Evolutionary conservation across 53 echinoderm and acorn worm species (phyloP), one percentile per base, ranked within the genome.

Genomic region (Antedon mediterranea): DNA sequence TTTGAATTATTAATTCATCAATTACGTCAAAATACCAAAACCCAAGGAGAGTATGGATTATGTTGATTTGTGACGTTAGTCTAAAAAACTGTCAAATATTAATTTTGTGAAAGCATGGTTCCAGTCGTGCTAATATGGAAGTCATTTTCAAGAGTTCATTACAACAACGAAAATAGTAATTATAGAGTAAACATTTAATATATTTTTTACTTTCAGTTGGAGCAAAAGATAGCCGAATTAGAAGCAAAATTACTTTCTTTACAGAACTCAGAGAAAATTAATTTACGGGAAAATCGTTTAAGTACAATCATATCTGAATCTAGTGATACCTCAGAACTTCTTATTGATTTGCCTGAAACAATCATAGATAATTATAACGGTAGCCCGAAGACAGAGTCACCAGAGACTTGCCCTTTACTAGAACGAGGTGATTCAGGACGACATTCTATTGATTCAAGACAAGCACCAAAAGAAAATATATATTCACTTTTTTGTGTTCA

Each of bases 341-440:
- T 94, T 33, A 71, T 94, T 31, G 87, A 94, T 34, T 78, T 94
- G 31, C 94, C 94, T 3, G 94, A 91, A 73, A 94, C 91, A 20
- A 84, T 87, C n/a, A 91, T 91, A 71, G 87, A 91, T 83, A 89
- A 90, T 44, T 79, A 76, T 41, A 87, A 84, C 30, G 76, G 32
- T 80, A 77, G 81, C 75, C 32, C 78, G 84, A 74, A 44, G 79
- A 9, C 81, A 33, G 71, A 83, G 42, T 80, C 82, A 42, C 32
- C 28, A 14, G 72, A 83, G 30, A 37, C 44, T 4, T 41, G 29
- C 7, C n/a, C 34, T 28, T 23, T 32, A 28, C n/a, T 72, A 29
- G 72, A 72, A 43, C 34, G 74, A 23, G 84, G 80, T 73, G 87
- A 87, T 30, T 81, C 90, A 3, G 87, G 82, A 4, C 75, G 87